A percentile compares a stretch with the other conserved stretches of the same genome.
These are phyloP conservation scores for Ammodytes dubius DNA, from an alignment of 2,113 vertebrate species.

Conservation along the genomic window DNA sequence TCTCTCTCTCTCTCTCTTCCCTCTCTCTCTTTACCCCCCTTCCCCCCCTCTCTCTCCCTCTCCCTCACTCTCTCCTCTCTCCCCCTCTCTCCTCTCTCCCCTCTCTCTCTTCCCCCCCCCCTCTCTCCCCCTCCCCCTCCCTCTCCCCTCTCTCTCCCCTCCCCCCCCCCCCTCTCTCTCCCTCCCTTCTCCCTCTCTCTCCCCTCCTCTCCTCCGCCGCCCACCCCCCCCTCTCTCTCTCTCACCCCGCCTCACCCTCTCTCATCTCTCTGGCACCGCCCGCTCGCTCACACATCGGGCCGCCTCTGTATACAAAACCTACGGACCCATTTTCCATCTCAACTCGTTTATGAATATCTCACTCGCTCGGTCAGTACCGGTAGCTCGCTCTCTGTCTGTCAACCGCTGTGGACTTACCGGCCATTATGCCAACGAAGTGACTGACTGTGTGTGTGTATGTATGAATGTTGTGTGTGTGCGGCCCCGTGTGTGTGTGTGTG, in stretches of 20 bases:
- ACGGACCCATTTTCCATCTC: conserved; percentile 41
- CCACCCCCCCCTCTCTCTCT: not conserved
- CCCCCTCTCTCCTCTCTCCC: conserved; percentile 7
- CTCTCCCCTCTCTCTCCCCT: conserved; percentile 12
- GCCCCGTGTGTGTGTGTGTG: conserved; percentile 17
- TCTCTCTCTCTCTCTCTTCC: not conserved
- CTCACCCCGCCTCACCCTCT: not conserved
- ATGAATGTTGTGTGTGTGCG: not conserved
- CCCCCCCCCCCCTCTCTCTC: not conserved
- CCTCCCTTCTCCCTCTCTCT: conserved; percentile 11
- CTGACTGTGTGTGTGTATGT: conserved; percentile 16
- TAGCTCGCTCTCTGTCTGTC: conserved; percentile 13
- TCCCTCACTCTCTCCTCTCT: conserved; percentile 30
- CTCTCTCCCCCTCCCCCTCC: conserved; percentile 7
- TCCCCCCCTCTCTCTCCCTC: conserved; percentile 20
- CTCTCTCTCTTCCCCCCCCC: not conserved
- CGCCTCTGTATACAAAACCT: conserved; percentile 49
- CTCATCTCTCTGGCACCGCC: conserved; percentile 37
- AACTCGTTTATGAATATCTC: too few relatives aligned
- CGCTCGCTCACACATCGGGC: conserved; percentile 63
- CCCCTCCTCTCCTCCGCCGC: not conserved
- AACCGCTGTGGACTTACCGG: not conserved
- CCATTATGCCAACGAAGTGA: too few relatives aligned
- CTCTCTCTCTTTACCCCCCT: not conserved
- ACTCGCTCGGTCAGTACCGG: too few relatives aligned